A percentile compares a stretch with the other conserved stretches of the same genome.
phyloP scores from a whole-genome alignment of 2,797 vertebrate genomes.

The Notoglanidium macrostoma region DNA sequence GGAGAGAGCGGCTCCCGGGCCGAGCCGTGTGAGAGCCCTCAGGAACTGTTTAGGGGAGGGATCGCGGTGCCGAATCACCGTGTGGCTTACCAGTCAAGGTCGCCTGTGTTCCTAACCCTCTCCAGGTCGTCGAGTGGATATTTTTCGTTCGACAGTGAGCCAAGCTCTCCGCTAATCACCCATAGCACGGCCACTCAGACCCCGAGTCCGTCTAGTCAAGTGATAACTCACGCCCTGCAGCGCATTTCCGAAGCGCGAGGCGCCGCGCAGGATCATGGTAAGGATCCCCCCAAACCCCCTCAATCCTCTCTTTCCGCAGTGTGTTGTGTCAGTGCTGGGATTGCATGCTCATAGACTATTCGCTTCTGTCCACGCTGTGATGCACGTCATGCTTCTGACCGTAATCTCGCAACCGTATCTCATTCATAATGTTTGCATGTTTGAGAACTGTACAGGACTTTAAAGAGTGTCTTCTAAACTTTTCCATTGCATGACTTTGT shows the following conservation, averaged over 20 bases:
- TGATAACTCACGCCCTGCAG: constrained; percentile 68
- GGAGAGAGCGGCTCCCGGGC: constrained; percentile 70
- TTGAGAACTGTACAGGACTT: background rate
- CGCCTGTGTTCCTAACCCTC: constrained; percentile 79
- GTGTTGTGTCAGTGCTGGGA: background rate
- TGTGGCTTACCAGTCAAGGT: constrained; percentile 79
- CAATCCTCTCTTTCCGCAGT: background rate
- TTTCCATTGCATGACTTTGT: background rate
- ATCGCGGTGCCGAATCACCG: constrained; percentile 73
- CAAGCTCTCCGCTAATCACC: constrained; percentile 81
- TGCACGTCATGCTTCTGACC: background rate
- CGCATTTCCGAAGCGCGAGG: constrained; percentile 70
- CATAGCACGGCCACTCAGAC: constrained; percentile 89
- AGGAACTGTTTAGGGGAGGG: constrained; percentile 66
- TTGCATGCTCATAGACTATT: background rate
- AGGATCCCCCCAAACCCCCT: constrained; percentile 33
- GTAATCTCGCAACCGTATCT: background rate
- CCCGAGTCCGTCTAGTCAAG: constrained; percentile 83
- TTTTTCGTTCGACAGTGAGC: constrained; percentile 87
- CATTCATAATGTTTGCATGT: background rate
- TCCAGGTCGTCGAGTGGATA: constrained; percentile 90
- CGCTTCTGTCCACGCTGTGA: background rate
- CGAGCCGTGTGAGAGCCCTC: constrained; percentile 61
- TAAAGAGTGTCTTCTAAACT: background rate
- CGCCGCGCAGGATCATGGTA: constrained; percentile 60